Evolutionary conservation across 92 coral and sea anemone species (phyloP).

Genomic region (Palythoa grandiflora): DNA sequence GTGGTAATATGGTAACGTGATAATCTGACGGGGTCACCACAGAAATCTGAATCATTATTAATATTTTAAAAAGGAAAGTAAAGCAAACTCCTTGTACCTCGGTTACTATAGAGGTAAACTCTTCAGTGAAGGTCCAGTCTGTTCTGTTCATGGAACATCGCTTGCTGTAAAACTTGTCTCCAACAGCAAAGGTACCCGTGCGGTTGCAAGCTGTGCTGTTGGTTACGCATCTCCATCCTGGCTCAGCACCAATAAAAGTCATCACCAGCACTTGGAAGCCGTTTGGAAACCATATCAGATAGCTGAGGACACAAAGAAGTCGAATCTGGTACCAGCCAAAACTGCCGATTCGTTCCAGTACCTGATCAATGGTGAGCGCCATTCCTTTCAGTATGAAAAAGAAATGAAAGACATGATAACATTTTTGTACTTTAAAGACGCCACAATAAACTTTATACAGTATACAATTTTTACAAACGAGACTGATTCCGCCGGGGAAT

Average conservation of each 20-base stretch:
- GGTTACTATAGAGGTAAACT: slow-evolving; percentile 76
- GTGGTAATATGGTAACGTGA: background rate
- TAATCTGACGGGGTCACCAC: background rate
- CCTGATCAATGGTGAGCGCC: slow-evolving; percentile 79
- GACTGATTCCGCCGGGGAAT: too few relatives aligned
- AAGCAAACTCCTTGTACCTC: slow-evolving; percentile 54
- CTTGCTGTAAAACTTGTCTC: slow-evolving; percentile 59
- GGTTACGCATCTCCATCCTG: slow-evolving; percentile 81
- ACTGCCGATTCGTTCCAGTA: slow-evolving; percentile 83
- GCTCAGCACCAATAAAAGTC: slow-evolving; percentile 82
- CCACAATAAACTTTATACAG: too few relatives aligned
- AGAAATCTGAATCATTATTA: background rate
- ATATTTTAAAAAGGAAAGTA: background rate
- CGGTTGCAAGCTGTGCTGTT: slow-evolving; percentile 72
- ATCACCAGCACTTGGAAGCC: slow-evolving; percentile 81
- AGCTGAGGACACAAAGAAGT: slow-evolving; percentile 68
- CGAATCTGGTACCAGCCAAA: slow-evolving; percentile 77
- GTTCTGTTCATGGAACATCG: slow-evolving; percentile 79
- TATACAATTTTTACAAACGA: too few relatives aligned
- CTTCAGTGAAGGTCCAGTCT: slow-evolving; percentile 76
- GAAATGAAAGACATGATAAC: background rate
- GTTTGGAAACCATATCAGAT: slow-evolving; percentile 62
- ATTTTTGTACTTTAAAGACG: too few relatives aligned
- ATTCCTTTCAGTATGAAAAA: background rate
- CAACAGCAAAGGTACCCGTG: slow-evolving; percentile 53